Evolutionary conservation across 2,797 vertebrate genomes (phyloP).

Genomic region (Lerista edwardsae): DNA sequence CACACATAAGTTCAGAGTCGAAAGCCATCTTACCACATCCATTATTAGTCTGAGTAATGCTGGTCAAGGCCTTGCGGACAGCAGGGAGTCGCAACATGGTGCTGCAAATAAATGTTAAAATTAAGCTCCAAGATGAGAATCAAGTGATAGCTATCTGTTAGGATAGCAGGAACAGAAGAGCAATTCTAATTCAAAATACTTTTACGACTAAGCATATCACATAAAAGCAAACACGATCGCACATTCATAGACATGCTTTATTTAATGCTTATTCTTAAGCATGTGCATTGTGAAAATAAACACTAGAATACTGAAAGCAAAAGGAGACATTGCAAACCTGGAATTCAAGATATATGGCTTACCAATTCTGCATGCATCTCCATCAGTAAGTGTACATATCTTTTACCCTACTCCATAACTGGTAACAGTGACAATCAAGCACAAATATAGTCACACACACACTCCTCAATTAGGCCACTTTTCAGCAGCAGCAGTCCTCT

Average conservation of each 20-base stretch:
- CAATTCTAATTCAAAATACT: background rate
- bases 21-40: slow-evolving; percentile 78
- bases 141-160: background rate
- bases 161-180: background rate
- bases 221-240: background rate
- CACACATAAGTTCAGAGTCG: background rate
- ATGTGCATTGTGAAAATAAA: background rate
- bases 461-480: background rate
- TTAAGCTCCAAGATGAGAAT: background rate
- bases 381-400: background rate
- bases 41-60: slow-evolving; percentile 70
- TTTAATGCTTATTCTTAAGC: background rate
- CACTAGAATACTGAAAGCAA: background rate
- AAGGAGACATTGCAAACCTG: background rate
- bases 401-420: background rate
- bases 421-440: background rate
- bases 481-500: too few relatives aligned
- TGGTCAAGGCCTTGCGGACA: slow-evolving; percentile 76
- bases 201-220: background rate
- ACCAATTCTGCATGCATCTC: background rate
- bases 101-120: slow-evolving; percentile 57
- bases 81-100: slow-evolving; percentile 84
- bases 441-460: background rate
- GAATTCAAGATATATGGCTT: background rate
- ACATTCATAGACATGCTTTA: background rate